A percentile compares a stretch with the other conserved stretches of the same genome.
phyloP scores from a whole-genome alignment of 2,797 vertebrate species.

The Poecilia gillii region DNA sequence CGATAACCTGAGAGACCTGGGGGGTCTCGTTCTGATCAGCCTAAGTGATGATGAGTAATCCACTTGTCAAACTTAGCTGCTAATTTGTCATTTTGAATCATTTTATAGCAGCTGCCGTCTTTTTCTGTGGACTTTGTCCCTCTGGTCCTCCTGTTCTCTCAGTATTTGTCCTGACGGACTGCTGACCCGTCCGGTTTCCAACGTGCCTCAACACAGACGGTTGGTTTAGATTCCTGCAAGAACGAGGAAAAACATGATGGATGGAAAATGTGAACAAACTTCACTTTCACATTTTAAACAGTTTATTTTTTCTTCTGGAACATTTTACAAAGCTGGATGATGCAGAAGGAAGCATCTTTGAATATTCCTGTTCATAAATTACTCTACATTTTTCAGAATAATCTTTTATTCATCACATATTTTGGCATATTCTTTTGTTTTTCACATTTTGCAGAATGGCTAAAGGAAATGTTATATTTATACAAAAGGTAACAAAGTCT shows the following conservation, averaged over 20 bases:
- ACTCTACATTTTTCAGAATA: no score
- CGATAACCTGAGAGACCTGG: background rate
- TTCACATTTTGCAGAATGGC: background rate
- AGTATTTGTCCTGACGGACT: background rate
- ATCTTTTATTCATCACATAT: background rate
- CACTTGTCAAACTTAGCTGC: background rate
- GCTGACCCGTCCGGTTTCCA: background rate
- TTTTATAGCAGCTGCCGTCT: background rate
- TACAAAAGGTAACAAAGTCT: background rate
- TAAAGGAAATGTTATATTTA: background rate
- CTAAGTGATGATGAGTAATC: background rate
- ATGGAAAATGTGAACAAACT: background rate
- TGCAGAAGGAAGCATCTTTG: background rate
- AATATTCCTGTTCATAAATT: background rate
- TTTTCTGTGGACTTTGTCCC: background rate
- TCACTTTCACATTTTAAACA: background rate
- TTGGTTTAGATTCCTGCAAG: background rate
- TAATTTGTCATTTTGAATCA: background rate
- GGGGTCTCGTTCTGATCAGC: background rate
- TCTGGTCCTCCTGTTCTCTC: background rate
- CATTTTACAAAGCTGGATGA: background rate
- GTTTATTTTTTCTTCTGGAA: background rate
- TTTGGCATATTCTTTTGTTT: background rate
- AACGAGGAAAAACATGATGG: background rate
- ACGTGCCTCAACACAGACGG: background rate